Percentiles rank a stretch among this genome's conserved stretches.
Evolutionary conservation across 2,113 vertebrate species (phyloP).

Genomic region (Phainopepla nitens): DNA sequence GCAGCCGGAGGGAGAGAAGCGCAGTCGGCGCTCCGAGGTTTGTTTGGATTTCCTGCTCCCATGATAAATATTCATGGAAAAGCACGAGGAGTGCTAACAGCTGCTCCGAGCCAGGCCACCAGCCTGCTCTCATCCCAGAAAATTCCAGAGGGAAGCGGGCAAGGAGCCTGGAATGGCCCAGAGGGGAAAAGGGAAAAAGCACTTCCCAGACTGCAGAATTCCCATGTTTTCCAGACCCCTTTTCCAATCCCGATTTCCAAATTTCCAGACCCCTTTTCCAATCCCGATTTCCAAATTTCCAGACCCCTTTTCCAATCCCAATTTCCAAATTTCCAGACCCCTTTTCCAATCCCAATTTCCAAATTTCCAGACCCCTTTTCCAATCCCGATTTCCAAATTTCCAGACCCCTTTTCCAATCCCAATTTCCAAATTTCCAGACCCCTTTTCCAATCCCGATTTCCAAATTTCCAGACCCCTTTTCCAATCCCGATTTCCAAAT

Average conservation of each 20-base stretch:
- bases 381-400: no score
- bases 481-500: neutral
- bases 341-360: neutral
- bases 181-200: fast-evolving
- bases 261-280: neutral
- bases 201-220: neutral
- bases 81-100: neutral
- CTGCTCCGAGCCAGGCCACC: neutral
- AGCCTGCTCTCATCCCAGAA: neutral
- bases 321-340: neutral
- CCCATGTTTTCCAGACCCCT: neutral
- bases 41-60: neutral
- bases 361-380: no score
- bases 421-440: neutral
- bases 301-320: neutral
- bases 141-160: neutral
- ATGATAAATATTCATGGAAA: slow-evolving; percentile 36
- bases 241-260: neutral
- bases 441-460: no score
- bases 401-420: neutral
- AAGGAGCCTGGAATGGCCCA: neutral
- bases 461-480: no score
- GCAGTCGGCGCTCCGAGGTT: neutral
- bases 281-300: neutral
- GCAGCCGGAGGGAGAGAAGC: neutral